phyloP scores from a whole-genome alignment of 2,113 vertebrate genomes.

The Brachypodius melanocephalos region DNA sequence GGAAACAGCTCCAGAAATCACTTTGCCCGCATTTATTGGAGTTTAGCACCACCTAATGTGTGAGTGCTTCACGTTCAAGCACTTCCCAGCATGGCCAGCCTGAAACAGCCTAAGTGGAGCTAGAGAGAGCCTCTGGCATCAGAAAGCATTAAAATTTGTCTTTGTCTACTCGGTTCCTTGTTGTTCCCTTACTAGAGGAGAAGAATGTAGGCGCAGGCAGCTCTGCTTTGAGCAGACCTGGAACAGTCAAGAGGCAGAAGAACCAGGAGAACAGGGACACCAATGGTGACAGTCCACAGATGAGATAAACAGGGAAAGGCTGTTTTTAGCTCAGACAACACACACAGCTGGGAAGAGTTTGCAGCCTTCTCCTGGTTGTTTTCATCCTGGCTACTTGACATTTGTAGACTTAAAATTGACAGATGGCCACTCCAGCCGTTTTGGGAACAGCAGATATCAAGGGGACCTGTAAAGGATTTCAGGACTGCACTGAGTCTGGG shows the following conservation, averaged over 20 bases:
- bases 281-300: neutral
- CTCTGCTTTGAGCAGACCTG: neutral
- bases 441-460: neutral
- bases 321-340: neutral
- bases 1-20: neutral
- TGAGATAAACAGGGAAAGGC: neutral
- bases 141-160: neutral
- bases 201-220: neutral
- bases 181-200: neutral
- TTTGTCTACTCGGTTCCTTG: neutral
- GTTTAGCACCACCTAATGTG: constrained; percentile 65
- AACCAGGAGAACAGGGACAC: neutral
- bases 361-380: neutral
- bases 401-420: neutral
- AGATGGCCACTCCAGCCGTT: neutral
- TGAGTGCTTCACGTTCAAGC: constrained; percentile 20
- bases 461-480: neutral
- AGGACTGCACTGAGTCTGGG: neutral
- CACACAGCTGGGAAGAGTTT: neutral
- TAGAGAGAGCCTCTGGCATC: neutral
- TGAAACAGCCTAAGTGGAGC: neutral
- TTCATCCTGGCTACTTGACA: neutral
- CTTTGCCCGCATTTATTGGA: constrained; percentile 1
- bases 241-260: neutral
- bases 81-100: neutral